These are phyloP conservation scores for Choristoneura rosaceana DNA, from an alignment of 2,888 invertebrate species.

Conservation along the genomic window DNA sequence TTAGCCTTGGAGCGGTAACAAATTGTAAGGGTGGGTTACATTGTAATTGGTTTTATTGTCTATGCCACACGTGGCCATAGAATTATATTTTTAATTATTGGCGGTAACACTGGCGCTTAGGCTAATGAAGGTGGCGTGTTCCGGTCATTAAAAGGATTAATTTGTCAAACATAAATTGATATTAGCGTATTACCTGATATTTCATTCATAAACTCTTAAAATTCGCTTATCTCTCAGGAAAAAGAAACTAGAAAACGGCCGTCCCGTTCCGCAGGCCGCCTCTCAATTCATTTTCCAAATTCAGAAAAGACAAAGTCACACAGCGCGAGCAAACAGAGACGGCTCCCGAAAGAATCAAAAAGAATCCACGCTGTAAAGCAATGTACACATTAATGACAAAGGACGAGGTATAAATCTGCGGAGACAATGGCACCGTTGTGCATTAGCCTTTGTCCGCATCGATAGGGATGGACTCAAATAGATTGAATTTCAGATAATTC, in stretches of 20 bases:
- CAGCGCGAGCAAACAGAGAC: conserved; percentile 41
- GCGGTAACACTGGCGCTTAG: conserved; percentile 6
- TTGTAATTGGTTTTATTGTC: conserved; percentile 50
- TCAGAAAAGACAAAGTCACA: conserved; percentile 39
- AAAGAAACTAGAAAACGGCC: conserved; percentile 21
- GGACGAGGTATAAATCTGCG: conserved; percentile 77
- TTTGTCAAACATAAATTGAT: neutral
- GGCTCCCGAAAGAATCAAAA: conserved; percentile 62
- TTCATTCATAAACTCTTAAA: neutral
- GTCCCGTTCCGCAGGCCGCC: conserved; percentile 8
- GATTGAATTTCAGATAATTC: conserved; percentile 82
- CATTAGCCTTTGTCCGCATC: conserved; percentile 78
- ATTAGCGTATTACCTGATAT: neutral
- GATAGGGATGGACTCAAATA: conserved; percentile 79
- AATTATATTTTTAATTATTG: conserved; percentile 19
- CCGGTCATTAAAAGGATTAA: neutral
- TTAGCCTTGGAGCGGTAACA: conserved; percentile 45
- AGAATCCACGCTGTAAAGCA: conserved; percentile 69
- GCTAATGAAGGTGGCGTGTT: neutral
- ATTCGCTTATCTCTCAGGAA: conserved; percentile 1
- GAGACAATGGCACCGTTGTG: conserved; percentile 72
- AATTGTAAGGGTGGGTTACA: conserved; percentile 49
- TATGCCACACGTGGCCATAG: conserved; percentile 39
- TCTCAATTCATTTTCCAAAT: conserved; percentile 41
- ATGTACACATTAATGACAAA: conserved; percentile 80